Conservation (phyloP, 2,888 invertebrate species). For the Drosophila dives region DNA sequence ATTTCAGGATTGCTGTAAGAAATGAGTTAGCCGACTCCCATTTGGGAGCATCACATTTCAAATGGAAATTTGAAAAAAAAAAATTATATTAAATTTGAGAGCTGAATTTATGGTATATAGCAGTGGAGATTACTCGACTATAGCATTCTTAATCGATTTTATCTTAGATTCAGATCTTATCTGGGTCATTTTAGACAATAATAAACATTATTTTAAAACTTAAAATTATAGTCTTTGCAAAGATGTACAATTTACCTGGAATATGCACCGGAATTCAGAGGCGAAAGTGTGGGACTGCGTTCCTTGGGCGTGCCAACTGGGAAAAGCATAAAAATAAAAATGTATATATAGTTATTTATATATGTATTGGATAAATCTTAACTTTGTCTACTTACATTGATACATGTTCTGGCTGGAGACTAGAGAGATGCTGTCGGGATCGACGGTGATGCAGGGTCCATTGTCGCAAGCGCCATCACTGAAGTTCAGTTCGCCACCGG, state of each 20-base stretch:
- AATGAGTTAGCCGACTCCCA: too few relatives aligned
- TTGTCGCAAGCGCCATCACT: conserved; percentile 88
- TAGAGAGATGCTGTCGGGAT: conserved; percentile 85
- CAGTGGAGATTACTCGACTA: too few relatives aligned
- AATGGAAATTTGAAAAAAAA: too few relatives aligned
- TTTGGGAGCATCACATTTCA: too few relatives aligned
- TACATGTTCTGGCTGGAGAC: conserved; percentile 85
- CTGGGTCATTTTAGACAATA: neutral
- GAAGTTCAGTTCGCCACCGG: conserved; percentile 91
- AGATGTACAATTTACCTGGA: conserved; percentile 86
- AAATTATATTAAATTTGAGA: too few relatives aligned
- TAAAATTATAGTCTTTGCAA: neutral
- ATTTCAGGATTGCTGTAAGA: too few relatives aligned
- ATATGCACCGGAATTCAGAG: conserved; percentile 91
- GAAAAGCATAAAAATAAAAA: neutral
- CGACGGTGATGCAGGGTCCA: conserved; percentile 85
- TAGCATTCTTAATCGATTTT: too few relatives aligned
- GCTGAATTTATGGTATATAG: too few relatives aligned
- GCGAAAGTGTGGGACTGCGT: conserved; percentile 93
- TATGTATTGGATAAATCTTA: too few relatives aligned
- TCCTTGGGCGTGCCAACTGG: conserved; percentile 92
- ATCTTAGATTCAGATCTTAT: neutral
- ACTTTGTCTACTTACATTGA: conserved; percentile 81
- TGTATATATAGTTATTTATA: neutral
- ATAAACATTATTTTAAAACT: too few relatives aligned